Evolutionary conservation across 2,888 invertebrate species (phyloP).

Genomic region (Drosophila robusta): DNA sequence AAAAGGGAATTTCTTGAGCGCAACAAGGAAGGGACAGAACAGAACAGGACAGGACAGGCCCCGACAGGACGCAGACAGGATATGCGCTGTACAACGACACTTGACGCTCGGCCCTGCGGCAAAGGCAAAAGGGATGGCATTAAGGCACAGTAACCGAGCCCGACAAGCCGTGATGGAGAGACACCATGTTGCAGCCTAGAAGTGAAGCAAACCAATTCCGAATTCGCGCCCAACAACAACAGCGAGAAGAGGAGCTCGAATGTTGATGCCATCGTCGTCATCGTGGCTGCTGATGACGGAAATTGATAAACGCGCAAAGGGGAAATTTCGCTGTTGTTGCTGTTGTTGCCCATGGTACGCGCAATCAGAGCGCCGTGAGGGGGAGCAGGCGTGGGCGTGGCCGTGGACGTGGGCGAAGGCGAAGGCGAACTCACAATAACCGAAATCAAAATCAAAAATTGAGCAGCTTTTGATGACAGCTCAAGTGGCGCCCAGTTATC

Average conservation of each 20-base stretch:
- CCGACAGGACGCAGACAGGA: slow-evolving; percentile 38
- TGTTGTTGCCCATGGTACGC: slow-evolving; percentile 35
- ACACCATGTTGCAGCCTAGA: slow-evolving; percentile 28
- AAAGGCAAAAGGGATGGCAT: slow-evolving; percentile 53
- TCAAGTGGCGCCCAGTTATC: slow-evolving; percentile 70
- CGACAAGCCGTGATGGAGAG: slow-evolving; percentile 7
- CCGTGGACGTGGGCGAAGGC: not conserved
- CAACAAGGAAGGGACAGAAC: not conserved
- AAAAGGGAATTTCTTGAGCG: slow-evolving; percentile 2
- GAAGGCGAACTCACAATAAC: slow-evolving; percentile 55
- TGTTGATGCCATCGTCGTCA: slow-evolving; percentile 42
- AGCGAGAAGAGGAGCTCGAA: not conserved
- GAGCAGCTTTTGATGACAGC: slow-evolving; percentile 82
- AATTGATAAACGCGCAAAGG: slow-evolving; percentile 78
- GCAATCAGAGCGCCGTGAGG: slow-evolving; percentile 58
- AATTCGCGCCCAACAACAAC: slow-evolving; percentile 14
- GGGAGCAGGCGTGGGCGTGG: not conserved
- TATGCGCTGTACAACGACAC: slow-evolving; percentile 47
- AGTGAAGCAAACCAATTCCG: slow-evolving; percentile 38
- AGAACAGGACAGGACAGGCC: slow-evolving; percentile 1
- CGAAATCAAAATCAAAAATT: slow-evolving; percentile 80
- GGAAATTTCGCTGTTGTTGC: slow-evolving; percentile 46
- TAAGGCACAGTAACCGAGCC: slow-evolving; percentile 22
- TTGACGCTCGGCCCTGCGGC: slow-evolving; percentile 45
- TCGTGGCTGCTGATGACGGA: slow-evolving; percentile 73